Evolutionary conservation across 2,888 invertebrate species (phyloP).

Genomic region (Cephus pygmeus): DNA sequence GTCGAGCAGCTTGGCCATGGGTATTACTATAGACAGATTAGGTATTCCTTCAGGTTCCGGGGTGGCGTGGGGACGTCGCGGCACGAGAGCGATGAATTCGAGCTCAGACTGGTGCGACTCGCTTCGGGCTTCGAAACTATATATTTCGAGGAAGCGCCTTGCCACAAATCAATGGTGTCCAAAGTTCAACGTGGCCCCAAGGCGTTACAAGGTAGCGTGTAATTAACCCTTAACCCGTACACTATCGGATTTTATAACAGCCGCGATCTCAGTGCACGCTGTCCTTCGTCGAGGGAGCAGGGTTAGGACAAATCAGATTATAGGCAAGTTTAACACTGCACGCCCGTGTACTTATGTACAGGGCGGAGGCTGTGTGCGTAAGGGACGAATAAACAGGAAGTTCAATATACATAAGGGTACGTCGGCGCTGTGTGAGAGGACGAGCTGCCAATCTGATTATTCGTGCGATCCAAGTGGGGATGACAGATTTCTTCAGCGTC

Average conservation of each 20-base stretch:
- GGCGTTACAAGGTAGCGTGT: constrained; percentile 50
- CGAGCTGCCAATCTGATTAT: not conserved
- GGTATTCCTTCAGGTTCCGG: not conserved
- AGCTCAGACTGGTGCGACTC: not conserved
- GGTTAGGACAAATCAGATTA: constrained; percentile 31
- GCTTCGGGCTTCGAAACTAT: constrained; percentile 4
- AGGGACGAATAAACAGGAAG: not conserved
- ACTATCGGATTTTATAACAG: constrained; percentile 49
- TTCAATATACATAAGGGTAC: not conserved
- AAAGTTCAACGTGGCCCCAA: constrained; percentile 42
- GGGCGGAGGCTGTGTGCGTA: not conserved
- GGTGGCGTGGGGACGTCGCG: not conserved
- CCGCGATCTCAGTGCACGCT: constrained; percentile 31
- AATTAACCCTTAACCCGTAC: constrained; percentile 52
- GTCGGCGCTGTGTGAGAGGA: not conserved
- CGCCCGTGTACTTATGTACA: not conserved
- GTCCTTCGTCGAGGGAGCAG: constrained; percentile 16
- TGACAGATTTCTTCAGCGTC: not conserved
- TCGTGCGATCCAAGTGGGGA: not conserved
- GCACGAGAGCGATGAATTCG: not conserved
- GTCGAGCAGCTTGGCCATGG: not conserved
- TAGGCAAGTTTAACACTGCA: not conserved
- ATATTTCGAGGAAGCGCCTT: not conserved
- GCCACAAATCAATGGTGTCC: constrained; percentile 59
- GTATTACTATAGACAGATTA: not conserved